phyloP scores from a whole-genome alignment of 2,888 invertebrate genomes.

The Phytoseiulus persimilis region DNA sequence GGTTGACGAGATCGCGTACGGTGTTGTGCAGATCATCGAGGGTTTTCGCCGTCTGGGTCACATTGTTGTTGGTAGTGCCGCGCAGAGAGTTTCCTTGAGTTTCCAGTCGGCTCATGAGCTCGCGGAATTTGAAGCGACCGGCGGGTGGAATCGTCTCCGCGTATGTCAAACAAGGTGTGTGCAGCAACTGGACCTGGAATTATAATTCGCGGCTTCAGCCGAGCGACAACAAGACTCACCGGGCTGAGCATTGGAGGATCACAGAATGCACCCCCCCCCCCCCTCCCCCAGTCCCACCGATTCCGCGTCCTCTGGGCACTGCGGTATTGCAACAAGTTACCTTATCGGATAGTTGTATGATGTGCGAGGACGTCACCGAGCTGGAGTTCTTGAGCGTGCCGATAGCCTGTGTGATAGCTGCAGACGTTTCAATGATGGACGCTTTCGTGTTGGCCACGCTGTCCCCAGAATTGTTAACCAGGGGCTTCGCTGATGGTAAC shows the following conservation, averaged over 20 bases:
- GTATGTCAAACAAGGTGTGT: constrained; percentile 71
- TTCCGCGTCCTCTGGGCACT: no score
- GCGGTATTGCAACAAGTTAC: background rate
- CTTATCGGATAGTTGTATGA: constrained; percentile 70
- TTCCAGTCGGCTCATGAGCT: constrained; percentile 63
- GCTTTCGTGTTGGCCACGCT: constrained; percentile 44
- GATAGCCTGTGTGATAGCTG: constrained; percentile 46
- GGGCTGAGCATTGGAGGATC: no score
- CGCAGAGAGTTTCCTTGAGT: constrained; percentile 61
- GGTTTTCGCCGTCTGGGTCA: constrained; percentile 61
- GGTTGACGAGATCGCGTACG: constrained; percentile 64
- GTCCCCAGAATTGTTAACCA: constrained; percentile 42
- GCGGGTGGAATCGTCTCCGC: constrained; percentile 76
- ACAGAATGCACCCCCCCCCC: no score
- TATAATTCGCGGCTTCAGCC: background rate
- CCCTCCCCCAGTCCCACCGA: no score
- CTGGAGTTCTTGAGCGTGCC: constrained; percentile 45
- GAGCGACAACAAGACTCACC: background rate
- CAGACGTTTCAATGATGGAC: constrained; percentile 46
- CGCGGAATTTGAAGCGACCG: constrained; percentile 75
- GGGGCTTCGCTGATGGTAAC: constrained; percentile 40
- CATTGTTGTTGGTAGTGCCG: constrained; percentile 63
- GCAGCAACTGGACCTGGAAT: constrained; percentile 60
- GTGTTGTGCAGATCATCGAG: constrained; percentile 65
- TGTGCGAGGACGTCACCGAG: constrained; percentile 56